Conservation (phyloP, 2,888 invertebrate genomes). For the Melolontha melolontha region DNA sequence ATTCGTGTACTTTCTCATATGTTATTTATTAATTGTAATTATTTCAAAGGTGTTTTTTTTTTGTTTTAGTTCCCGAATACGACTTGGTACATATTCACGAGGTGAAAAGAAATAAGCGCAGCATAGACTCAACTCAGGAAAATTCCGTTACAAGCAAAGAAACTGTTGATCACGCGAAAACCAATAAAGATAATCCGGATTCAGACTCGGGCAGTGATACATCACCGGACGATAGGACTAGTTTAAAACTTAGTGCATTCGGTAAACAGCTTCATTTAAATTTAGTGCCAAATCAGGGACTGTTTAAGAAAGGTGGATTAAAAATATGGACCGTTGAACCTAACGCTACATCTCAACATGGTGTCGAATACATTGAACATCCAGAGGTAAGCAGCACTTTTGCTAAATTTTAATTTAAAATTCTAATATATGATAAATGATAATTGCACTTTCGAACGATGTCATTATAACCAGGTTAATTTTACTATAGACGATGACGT, state of each 20-base stretch:
- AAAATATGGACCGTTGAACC: slow-evolving; percentile 86
- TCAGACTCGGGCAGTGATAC: slow-evolving; percentile 16
- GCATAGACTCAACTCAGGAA: slow-evolving; percentile 49
- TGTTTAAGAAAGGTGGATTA: slow-evolving; percentile 81
- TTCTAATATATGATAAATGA: too few species aligned
- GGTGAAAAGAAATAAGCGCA: slow-evolving; percentile 66
- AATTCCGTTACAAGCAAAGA: slow-evolving; percentile 57
- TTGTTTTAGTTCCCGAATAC: slow-evolving; percentile 80
- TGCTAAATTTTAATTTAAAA: background rate
- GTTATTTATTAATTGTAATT: too few species aligned
- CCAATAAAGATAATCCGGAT: slow-evolving; percentile 22
- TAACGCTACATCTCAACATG: slow-evolving; percentile 82
- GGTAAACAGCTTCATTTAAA: slow-evolving; percentile 81
- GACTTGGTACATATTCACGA: slow-evolving; percentile 84
- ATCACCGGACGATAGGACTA: slow-evolving; percentile 38
- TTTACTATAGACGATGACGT: too few species aligned
- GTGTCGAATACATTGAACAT: slow-evolving; percentile 83
- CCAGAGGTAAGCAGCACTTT: slow-evolving; percentile 72
- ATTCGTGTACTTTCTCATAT: too few species aligned
- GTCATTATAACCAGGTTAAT: too few species aligned
- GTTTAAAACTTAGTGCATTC: slow-evolving; percentile 76
- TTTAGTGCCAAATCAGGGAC: slow-evolving; percentile 80
- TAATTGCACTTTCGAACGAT: too few species aligned
- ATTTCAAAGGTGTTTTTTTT: slow-evolving; percentile 42
- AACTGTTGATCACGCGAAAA: slow-evolving; percentile 54